Percentiles rank a stretch among this genome's conserved stretches.
These are phyloP conservation scores for Lampropteryx suffumata DNA, from an alignment of 2,888 invertebrate species.

Conservation along the genomic window DNA sequence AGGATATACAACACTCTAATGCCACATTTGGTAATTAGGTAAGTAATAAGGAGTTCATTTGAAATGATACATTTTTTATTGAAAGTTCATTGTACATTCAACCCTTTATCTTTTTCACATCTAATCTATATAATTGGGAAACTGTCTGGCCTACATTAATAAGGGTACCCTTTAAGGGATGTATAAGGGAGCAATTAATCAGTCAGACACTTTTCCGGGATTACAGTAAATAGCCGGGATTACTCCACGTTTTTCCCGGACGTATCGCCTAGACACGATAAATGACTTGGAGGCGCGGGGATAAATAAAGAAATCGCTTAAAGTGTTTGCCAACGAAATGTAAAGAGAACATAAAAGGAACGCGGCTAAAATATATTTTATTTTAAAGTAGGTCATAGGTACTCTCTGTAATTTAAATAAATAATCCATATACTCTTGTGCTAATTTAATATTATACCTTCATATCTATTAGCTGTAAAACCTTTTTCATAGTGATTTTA, in stretches of 20 bases:
- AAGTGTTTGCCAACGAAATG: background rate
- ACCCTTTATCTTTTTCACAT: conserved; percentile 6
- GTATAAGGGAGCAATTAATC: conserved; percentile 53
- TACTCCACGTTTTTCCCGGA: conserved; percentile 49
- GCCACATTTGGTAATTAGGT: no score
- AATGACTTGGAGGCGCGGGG: conserved; percentile 35
- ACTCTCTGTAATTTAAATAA: no score
- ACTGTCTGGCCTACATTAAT: conserved; percentile 30
- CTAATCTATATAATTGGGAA: conserved; percentile 21
- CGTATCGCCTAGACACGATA: conserved; percentile 45
- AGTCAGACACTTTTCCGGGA: conserved; percentile 56
- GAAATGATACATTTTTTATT: no score
- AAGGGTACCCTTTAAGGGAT: conserved; percentile 31
- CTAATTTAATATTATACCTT: no score
- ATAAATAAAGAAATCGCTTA: conserved; percentile 11
- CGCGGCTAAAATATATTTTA: no score
- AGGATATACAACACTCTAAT: no score
- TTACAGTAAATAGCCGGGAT: conserved; percentile 61
- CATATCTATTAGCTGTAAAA: no score
- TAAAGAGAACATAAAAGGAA: background rate
- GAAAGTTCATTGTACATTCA: no score
- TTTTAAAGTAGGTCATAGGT: no score
- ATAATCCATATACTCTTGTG: no score
- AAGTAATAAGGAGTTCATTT: no score
- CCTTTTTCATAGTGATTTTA: no score